Base-by-base conservation (phyloP, 2,113 vertebrate genomes). In the Nibea albiflora region DNA sequence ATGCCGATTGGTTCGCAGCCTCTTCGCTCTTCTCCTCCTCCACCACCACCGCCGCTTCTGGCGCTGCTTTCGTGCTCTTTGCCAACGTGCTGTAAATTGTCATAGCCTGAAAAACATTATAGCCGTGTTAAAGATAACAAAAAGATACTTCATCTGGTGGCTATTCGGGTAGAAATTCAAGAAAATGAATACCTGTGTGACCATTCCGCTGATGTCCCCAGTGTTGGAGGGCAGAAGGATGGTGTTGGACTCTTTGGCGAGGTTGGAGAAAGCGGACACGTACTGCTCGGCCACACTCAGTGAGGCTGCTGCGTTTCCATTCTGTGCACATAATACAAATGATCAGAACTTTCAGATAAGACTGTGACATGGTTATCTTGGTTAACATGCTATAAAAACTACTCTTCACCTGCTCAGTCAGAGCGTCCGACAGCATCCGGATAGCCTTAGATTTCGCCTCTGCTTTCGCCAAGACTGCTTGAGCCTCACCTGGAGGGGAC, bases 161-260 rank as follows among this genome's bases (percentile, higher is more conserved):
- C 22, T 15, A 10, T 35, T 20, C 0, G 44, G 2, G 0, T 24
- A 16, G 6, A 35, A 47, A 14, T 50, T 35, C 6, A 19, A 28
- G 31, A 15, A 5, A 10, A 39, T 17, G 52, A 93, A 80, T 86
- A 99, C 98, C 97, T 99, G 98, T 12, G 97, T 91, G 2, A 99
- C 98, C 98, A 99, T 99, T 72, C 94, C 96, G 47, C 94, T 96
- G 76, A 99, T 78, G 16, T 99, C 97, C 0, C 97, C 96, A 0
- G 96, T 93, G 77, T 96, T 98, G 44, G 97, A 91, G 0, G 98
- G 98, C 80, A 99, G 95, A 22, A 99, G 94, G 69, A 99, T 66
- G 0, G 98, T 99, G 94, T 98, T 99, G 85, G 96, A 95, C 76
- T 98, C 95, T 89, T 99, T 98, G 67, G 97, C 98, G 65, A 99